A percentile compares a stretch with the other conserved stretches of the same genome.
phyloP scores from a whole-genome alignment of 2,113 vertebrate genomes.

The Elephas maximus region DNA sequence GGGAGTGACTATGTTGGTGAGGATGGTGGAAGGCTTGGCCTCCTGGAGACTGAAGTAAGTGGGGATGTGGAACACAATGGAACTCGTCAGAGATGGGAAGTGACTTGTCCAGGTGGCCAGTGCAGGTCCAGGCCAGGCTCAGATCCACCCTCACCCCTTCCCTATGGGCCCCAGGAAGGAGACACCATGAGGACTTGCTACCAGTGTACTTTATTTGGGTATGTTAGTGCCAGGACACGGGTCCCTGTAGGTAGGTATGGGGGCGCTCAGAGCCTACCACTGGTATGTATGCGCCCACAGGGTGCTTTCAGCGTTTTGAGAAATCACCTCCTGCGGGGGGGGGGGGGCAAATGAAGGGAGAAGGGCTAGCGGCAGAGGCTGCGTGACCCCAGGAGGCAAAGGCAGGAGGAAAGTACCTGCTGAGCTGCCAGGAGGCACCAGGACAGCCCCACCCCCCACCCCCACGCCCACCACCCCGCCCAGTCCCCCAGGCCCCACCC shows the following conservation, averaged over 20 bases:
- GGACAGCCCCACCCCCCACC: too few relatives aligned
- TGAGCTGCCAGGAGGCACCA: neutral
- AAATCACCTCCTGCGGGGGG: conserved; percentile 77
- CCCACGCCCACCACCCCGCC: neutral
- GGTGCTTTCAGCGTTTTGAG: conserved; percentile 74
- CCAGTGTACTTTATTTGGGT: conserved; percentile 54
- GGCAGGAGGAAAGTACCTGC: neutral
- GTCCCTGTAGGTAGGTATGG: neutral
- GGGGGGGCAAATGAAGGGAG: neutral
- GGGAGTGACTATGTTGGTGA: neutral
- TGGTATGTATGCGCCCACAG: neutral
- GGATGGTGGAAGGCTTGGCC: neutral
- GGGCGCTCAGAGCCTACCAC: neutral
- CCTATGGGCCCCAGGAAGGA: neutral
- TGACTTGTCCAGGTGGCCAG: neutral
- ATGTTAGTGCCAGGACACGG: neutral
- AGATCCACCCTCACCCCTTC: neutral
- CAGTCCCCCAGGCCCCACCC: neutral
- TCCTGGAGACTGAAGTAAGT: neutral
- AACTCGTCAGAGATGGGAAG: neutral
- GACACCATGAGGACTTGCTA: neutral
- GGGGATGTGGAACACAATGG: neutral
- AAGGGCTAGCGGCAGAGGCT: neutral
- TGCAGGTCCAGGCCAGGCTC: neutral
- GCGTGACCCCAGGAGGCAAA: neutral